phyloP scores from a whole-genome alignment of 2,888 invertebrate species.

The Ligdia adustata region DNA sequence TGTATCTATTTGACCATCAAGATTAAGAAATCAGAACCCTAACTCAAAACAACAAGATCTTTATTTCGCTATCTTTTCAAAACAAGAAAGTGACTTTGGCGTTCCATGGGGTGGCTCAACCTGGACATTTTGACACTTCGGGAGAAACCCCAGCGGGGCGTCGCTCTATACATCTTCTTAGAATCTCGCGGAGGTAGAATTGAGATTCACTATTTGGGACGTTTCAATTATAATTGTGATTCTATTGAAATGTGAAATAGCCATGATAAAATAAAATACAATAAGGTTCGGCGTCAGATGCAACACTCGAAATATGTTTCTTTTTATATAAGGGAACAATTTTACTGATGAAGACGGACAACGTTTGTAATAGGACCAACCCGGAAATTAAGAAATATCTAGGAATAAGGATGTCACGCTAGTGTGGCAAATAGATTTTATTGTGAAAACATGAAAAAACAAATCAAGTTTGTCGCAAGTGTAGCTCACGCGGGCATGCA shows the following conservation, averaged over 20 bases:
- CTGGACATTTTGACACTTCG: conserved; percentile 81
- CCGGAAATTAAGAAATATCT: no score
- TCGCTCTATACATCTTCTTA: conserved; percentile 69
- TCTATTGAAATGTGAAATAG: conserved; percentile 7
- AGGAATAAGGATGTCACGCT: no score
- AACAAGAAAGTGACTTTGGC: conserved; percentile 8
- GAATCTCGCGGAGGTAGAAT: conserved; percentile 72
- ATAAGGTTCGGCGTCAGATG: no score
- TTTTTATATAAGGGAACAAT: no score
- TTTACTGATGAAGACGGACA: no score
- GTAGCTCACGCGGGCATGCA: no score
- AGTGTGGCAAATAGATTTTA: no score
- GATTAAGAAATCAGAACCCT: neutral
- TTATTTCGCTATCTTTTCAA: neutral
- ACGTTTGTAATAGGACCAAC: no score
- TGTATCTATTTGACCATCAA: conserved; percentile 34
- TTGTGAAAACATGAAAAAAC: no score
- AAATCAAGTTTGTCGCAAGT: no score
- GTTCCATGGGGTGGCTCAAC: conserved; percentile 61
- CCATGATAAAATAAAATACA: no score
- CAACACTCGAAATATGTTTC: no score
- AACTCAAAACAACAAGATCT: neutral
- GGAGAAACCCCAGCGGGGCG: conserved; percentile 76
- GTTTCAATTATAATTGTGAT: conserved; percentile 62
- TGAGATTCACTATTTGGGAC: conserved; percentile 66